Conservation (phyloP, 2,888 invertebrate species). For the Enoplolaimus lenunculus region DNA sequence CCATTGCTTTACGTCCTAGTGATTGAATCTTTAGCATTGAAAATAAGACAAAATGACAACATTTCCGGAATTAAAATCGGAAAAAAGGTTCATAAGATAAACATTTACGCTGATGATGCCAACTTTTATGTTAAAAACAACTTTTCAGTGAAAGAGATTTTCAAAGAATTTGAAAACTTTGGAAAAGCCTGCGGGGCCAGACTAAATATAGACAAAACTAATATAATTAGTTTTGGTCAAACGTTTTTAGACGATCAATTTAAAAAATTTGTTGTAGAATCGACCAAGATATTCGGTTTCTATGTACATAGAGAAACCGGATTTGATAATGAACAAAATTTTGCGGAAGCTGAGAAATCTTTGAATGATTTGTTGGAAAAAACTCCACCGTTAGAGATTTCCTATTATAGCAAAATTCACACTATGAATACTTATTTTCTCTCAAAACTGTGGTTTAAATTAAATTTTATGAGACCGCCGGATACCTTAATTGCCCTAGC, state of each 20-base stretch:
- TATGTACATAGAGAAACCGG: background rate
- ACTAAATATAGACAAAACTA: background rate
- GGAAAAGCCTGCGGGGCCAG: constrained; percentile 1
- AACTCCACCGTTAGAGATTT: background rate
- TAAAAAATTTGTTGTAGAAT: background rate
- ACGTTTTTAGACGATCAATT: too few relatives aligned
- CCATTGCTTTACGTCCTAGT: constrained; percentile 6
- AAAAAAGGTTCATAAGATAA: background rate
- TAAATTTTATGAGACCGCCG: background rate
- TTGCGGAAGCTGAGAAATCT: background rate
- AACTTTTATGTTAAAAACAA: background rate
- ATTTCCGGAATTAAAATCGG: background rate
- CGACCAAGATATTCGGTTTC: constrained; percentile 3
- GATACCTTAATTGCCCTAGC: background rate
- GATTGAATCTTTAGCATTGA: background rate
- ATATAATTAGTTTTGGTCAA: background rate
- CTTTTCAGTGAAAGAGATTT: background rate
- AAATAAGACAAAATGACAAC: background rate
- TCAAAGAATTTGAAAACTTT: background rate
- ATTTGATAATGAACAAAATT: background rate
- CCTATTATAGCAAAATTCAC: background rate
- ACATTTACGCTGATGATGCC: constrained; percentile 13
- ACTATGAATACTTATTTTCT: background rate
- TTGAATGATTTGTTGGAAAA: background rate
- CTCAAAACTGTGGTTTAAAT: background rate